Evolutionary conservation across 2,888 invertebrate genomes (phyloP).

Genomic region (Stenoptilia bipunctidactyla): DNA sequence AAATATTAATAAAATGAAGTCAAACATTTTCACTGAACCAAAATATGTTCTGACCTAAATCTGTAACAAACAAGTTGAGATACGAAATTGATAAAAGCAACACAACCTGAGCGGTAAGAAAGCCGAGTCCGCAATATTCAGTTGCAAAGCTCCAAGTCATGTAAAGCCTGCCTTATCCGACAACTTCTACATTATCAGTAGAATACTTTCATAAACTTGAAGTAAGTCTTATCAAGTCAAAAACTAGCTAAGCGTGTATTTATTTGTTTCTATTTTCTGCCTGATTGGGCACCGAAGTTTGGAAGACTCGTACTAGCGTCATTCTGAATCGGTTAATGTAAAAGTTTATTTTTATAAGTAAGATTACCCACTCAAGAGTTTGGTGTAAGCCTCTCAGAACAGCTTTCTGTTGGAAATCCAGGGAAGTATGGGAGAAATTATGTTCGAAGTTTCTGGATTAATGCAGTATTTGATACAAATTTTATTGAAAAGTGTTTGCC

Average conservation of each 20-base stretch:
- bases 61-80: not conserved
- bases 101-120: not conserved
- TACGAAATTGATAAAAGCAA: conserved; percentile 4
- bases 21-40: too few relatives aligned
- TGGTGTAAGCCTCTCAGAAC: conserved; percentile 55
- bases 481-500: conserved; percentile 10
- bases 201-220: conserved; percentile 44
- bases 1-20: too few relatives aligned
- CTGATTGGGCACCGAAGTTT: conserved; percentile 57
- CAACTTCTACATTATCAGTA: conserved; percentile 61
- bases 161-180: conserved; percentile 54
- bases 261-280: conserved; percentile 64
- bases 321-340: conserved; percentile 71
- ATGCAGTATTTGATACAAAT: conserved; percentile 64
- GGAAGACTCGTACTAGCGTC: conserved; percentile 45
- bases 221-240: conserved; percentile 61
- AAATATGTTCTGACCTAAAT: too few relatives aligned
- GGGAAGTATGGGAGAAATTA: conserved; percentile 41
- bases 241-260: conserved; percentile 43
- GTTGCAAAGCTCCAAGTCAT: conserved; percentile 33
- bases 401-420: conserved; percentile 63
- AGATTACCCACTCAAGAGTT: conserved; percentile 69
- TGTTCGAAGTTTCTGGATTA: conserved; percentile 36
- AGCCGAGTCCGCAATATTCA: conserved; percentile 33
- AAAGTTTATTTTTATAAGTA: conserved; percentile 74